phyloP scores from a whole-genome alignment of 2,113 vertebrate genomes.

The Plestiodon gilberti region DNA sequence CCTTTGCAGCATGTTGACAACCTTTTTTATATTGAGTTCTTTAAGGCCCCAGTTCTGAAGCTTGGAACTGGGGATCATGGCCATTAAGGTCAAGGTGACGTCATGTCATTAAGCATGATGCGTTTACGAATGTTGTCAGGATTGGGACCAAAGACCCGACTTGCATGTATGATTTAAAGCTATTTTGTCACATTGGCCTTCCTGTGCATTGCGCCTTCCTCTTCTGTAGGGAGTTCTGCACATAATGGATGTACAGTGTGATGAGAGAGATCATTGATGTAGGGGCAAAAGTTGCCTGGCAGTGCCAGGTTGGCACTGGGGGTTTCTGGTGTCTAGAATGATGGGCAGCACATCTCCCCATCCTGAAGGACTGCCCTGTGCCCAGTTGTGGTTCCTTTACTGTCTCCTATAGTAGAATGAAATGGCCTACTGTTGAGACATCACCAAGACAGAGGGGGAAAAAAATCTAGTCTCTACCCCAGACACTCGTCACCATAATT shows the following conservation, averaged over 20 bases:
- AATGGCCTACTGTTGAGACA: not conserved
- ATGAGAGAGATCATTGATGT: not conserved
- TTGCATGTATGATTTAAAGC: not conserved
- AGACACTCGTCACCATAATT: too few species aligned
- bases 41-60: not conserved
- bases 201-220: not conserved
- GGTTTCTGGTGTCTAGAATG: not conserved
- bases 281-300: not conserved
- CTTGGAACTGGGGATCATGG: not conserved
- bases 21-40: not conserved
- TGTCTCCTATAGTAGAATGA: not conserved
- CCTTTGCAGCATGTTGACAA: too few species aligned
- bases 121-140: not conserved
- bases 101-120: not conserved
- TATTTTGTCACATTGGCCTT: not conserved
- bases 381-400: not conserved
- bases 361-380: not conserved
- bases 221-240: not conserved
- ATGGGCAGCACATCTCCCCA: not conserved
- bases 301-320: too few species aligned
- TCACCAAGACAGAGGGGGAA: not conserved
- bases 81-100: not conserved
- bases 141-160: not conserved
- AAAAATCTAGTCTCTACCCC: not conserved
- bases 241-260: not conserved